Conservation (phyloP, 2,888 invertebrate genomes). For the Ditylenchus weischeri region DNA sequence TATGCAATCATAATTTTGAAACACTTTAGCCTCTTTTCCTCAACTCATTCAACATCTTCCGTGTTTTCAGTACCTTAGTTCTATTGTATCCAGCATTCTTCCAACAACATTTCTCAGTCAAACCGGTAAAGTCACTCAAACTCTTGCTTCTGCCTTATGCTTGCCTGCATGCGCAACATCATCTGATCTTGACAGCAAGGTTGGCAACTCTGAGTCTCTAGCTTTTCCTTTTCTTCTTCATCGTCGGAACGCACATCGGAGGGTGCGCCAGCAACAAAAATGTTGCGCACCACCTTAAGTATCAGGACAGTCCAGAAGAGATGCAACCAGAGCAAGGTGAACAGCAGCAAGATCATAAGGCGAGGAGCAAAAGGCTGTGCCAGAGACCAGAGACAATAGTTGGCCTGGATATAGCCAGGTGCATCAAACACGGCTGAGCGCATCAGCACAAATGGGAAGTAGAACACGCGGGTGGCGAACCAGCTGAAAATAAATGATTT, state of each 20-base stretch:
- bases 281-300: conserved; percentile 32
- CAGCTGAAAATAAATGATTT: conserved; percentile 37
- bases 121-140: neutral
- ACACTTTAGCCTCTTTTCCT: neutral
- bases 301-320: conserved; percentile 55
- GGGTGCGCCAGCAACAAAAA: neutral
- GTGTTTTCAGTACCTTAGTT: neutral
- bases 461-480: conserved; percentile 48
- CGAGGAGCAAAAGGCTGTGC: conserved; percentile 50
- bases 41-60: neutral
- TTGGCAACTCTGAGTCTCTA: neutral
- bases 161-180: too few relatives aligned
- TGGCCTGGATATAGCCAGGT: conserved; percentile 50
- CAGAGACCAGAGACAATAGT: conserved; percentile 35
- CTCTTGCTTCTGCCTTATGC: too few relatives aligned
- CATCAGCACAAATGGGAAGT: conserved; percentile 51
- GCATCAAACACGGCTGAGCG: conserved; percentile 49
- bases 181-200: neutral
- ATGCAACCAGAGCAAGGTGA: conserved; percentile 46
- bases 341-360: conserved; percentile 44
- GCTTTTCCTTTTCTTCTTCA: neutral
- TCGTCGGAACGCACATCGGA: neutral
- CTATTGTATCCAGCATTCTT: neutral
- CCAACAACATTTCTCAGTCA: neutral
- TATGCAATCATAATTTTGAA: too few relatives aligned